Base-by-base conservation (phyloP, 2,888 invertebrate genomes). In the Psylliodes chrysocephalus region DNA sequence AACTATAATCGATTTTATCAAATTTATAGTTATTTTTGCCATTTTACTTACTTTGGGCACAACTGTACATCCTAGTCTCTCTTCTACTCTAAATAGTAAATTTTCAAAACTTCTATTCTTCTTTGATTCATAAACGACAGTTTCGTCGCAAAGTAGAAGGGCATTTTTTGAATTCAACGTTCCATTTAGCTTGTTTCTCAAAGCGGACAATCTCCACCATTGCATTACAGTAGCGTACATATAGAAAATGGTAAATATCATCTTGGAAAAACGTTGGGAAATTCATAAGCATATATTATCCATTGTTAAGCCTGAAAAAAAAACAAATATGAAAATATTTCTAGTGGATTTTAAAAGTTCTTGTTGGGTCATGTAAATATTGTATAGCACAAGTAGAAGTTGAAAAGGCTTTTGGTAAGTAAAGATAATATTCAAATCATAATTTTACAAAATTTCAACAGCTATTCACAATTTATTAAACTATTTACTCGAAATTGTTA, bases 181-280 rank as follows among this genome's bases (percentile, higher is more conserved):
- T 2, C 82, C 87, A 33, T 87, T 85, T 51, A 94, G 85, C 74
- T 91, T 90, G 74, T 87, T 86, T 76, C 88, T 87, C 67, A 93
- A 86, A 19, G 89, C 87, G 54, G 89, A 87, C 68, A 93, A 86
- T 59, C 91, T 86, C 90, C 92, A 91, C 78, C 92, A 90, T 82
- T 93, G 93, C 72, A 93, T 83, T 81, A 91, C 89, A 67, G 94
- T 94, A 77, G 93, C 91, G 77, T 92, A 90, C 84, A 92, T 90
- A 81, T 94, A 94, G 82, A 91, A 92, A 55, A 94, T 83, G 35
- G 94, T 93, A 75, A 94, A 86, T 80, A 94, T 82, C 91, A 91
- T 91, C 28, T 49, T 51, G 18, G 18, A 14, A 49, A 6, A 15
- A 15, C 15, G n/a, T n/a, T 28, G 17, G n/a, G 3, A 49, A 30